Evolutionary conservation across 2,888 invertebrate species (phyloP).

Genomic region (Strigamia crassipes): DNA sequence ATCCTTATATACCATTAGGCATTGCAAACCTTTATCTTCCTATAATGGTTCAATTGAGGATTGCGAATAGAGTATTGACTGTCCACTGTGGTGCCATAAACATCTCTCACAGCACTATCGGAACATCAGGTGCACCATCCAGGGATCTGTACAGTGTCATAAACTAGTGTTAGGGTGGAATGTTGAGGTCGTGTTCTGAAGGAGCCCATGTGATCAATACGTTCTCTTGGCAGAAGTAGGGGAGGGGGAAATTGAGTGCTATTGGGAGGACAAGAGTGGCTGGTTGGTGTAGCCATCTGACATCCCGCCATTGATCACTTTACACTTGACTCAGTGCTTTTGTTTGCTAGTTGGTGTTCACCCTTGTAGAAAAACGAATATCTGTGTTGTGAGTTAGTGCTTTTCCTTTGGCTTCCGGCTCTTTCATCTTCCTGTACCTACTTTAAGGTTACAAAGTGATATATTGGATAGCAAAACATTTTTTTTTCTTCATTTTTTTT

Average conservation of each 20-base stretch:
- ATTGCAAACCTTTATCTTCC: slow-evolving; percentile 21
- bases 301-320: slow-evolving; percentile 21
- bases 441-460: slow-evolving; percentile 16
- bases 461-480: background rate
- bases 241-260: slow-evolving; percentile 8
- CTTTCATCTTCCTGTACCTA: slow-evolving; percentile 11
- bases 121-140: slow-evolving; percentile 21
- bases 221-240: slow-evolving; percentile 16
- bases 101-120: slow-evolving; percentile 21
- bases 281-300: slow-evolving; percentile 21
- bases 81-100: slow-evolving; percentile 21
- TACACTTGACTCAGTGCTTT: slow-evolving; percentile 21
- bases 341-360: slow-evolving; percentile 21
- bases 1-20: slow-evolving; percentile 12
- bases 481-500: background rate
- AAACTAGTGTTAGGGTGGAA: slow-evolving; percentile 21
- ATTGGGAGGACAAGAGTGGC: slow-evolving; percentile 16
- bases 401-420: slow-evolving; percentile 10
- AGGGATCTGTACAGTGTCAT: slow-evolving; percentile 21
- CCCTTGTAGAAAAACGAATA: slow-evolving; percentile 16
- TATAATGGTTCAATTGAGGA: slow-evolving; percentile 21
- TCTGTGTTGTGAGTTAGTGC: slow-evolving; percentile 21
- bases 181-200: slow-evolving; percentile 21
- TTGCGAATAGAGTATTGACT: slow-evolving; percentile 17
- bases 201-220: slow-evolving; percentile 12